These are phyloP conservation scores for Allacma fusca DNA, from an alignment of 2,888 invertebrate species.

Conservation along the genomic window DNA sequence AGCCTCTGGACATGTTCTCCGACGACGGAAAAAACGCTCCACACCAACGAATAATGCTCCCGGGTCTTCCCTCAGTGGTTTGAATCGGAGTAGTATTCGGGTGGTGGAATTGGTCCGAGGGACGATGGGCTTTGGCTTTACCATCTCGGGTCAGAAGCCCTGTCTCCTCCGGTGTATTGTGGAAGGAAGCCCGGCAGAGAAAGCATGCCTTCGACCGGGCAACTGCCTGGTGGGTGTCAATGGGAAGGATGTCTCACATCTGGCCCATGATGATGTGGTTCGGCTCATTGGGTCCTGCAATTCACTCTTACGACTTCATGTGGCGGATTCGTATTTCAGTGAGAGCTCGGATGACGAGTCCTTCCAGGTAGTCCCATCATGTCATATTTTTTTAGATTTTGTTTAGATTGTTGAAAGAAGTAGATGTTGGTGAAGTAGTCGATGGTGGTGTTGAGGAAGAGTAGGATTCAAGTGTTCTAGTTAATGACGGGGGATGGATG, in stretches of 20 bases:
- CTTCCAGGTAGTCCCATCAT: conserved; percentile 59
- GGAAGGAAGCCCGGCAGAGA: conserved; percentile 86
- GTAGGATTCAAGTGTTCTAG: too few relatives aligned
- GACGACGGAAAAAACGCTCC: conserved; percentile 55
- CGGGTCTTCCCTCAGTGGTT: conserved; percentile 58
- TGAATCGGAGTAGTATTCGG: conserved; percentile 69
- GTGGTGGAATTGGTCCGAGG: conserved; percentile 87
- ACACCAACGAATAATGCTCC: conserved; percentile 52
- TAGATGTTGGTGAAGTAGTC: too few relatives aligned
- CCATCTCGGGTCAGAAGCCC: conserved; percentile 95
- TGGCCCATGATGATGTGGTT: conserved; percentile 92
- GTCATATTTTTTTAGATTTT: too few relatives aligned
- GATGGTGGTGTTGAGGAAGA: too few relatives aligned
- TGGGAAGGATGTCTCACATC: conserved; percentile 87
- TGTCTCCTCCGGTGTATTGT: conserved; percentile 95
- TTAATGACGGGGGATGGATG: too few relatives aligned
- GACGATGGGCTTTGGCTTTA: conserved; percentile 93
- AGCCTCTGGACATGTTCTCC: conserved; percentile 52
- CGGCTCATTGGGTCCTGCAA: conserved; percentile 86
- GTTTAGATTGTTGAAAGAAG: too few relatives aligned
- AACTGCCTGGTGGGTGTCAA: conserved; percentile 93
- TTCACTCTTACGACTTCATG: conserved; percentile 82
- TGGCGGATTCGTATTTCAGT: conserved; percentile 85
- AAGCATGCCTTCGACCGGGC: conserved; percentile 87
- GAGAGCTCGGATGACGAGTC: conserved; percentile 82